A percentile compares a stretch with the other conserved stretches of the same genome.
These are phyloP conservation scores for Listrodromus nycthemerus DNA, from an alignment of 2,888 invertebrate species.

Conservation along the genomic window DNA sequence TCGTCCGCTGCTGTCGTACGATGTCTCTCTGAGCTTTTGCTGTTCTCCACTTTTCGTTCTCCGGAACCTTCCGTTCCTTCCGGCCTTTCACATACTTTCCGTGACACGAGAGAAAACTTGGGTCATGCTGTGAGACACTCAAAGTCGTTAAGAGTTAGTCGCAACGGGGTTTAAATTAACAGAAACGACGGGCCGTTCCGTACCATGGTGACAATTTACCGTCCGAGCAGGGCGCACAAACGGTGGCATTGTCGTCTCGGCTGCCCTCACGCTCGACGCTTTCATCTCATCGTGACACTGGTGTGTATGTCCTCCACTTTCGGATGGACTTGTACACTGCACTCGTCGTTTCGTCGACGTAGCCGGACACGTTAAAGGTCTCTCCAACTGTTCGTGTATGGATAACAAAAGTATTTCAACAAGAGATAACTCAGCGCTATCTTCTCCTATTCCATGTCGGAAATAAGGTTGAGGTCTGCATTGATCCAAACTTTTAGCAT, in stretches of 20 bases:
- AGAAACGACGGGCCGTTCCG: slow-evolving; percentile 63
- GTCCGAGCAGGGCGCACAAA: slow-evolving; percentile 41
- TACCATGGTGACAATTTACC: slow-evolving; percentile 70
- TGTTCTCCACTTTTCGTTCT: slow-evolving; percentile 4
- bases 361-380: slow-evolving; percentile 6
- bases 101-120: slow-evolving; percentile 70
- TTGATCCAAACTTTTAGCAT: slow-evolving; percentile 6
- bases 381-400: slow-evolving; percentile 15
- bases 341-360: slow-evolving; percentile 13
- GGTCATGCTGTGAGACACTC: slow-evolving; percentile 64
- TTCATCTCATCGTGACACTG: slow-evolving; percentile 37
- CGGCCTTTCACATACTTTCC: slow-evolving; percentile 40
- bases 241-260: slow-evolving; percentile 43
- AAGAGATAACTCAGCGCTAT: slow-evolving; percentile 14
- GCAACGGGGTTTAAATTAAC: slow-evolving; percentile 73
- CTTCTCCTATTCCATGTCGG: background rate
- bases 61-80: slow-evolving; percentile 15
- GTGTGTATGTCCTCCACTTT: slow-evolving; percentile 32
- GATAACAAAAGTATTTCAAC: slow-evolving; percentile 19
- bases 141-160: slow-evolving; percentile 72
- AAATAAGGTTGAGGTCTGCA: background rate
- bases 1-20: slow-evolving; percentile 36
- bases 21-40: slow-evolving; percentile 56
- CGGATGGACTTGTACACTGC: slow-evolving; percentile 30
- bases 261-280: slow-evolving; percentile 25